Evolutionary conservation across 2,113 vertebrate genomes (phyloP), one percentile per base, ranked within the genome.

Genomic region (Triplophysa tibetana): DNA sequence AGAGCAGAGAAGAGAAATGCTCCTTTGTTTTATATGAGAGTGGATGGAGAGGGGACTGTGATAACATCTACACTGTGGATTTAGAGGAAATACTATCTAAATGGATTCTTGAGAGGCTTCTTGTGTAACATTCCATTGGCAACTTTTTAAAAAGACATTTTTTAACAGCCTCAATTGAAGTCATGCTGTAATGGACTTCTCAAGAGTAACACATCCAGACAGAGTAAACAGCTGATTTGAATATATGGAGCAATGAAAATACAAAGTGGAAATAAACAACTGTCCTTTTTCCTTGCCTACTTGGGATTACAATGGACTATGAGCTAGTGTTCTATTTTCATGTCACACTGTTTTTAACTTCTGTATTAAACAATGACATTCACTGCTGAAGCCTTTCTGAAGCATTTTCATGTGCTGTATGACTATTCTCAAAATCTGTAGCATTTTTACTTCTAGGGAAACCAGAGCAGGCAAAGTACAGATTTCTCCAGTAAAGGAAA

Each of bases 221-320:
- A 68, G 85, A 85, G 76, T 12, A 73, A 79, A 54, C 33, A 60
- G 70, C 33, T 4, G 23, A 48, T 38, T 56, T 62, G 14, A 58
- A 58, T 19, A 48, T 26, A 62, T 16, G 61, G 60, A 33, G 61
- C 60, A 50, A 14, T 29, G 24, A 14, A 9, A 33, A 13, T 50
- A 17, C 4, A 6, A 54, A 54, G 33, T 0, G 33, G 33, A 26
- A 17, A 14, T 19, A n/a, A 63, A 61, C n/a, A 19, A 23, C 58
- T 13, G 9, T 38, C 33, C 33, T 43, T 43, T 8, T 19, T 48
- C 41, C 3, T 75, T 8, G 10, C 60, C 45, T 50, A 50, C 23
- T 76, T 24, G 38, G 38, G n/a, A 48, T 43, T 8, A 8, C 12
- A 48, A 52, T n/a, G 23, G 23, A 64, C 43, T 16, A 9, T 64